Evolutionary conservation across 1,140 invertebrate genomes (phyloP).

Genomic region (Phortica variegata): DNA sequence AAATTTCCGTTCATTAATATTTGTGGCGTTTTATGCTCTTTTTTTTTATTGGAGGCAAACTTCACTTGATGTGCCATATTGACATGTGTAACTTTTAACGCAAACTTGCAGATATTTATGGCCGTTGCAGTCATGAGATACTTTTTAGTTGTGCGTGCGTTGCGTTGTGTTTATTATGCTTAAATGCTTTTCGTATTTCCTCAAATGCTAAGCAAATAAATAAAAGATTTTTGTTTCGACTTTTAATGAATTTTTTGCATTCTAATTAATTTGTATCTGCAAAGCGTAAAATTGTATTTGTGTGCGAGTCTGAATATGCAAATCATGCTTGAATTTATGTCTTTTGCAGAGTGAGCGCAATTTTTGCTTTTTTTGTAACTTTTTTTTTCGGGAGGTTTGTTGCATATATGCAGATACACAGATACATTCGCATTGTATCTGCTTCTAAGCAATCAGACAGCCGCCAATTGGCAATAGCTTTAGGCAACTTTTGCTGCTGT

Average conservation of each 20-base stretch:
- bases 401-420: background rate
- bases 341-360: background rate
- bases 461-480: conserved; percentile 17
- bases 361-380: background rate
- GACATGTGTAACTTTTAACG: too few relatives aligned
- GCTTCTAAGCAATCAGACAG: background rate
- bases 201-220: conserved; percentile 8
- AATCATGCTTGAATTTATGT: conserved; percentile 40
- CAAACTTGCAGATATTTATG: background rate
- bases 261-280: conserved; percentile 39
- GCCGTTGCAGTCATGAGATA: background rate
- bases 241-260: conserved; percentile 20
- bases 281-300: too few relatives aligned
- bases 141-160: too few relatives aligned
- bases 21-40: too few relatives aligned
- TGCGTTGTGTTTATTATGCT: conserved; percentile 3
- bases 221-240: conserved; percentile 9
- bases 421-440: background rate
- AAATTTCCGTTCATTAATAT: too few relatives aligned
- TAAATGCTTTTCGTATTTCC: too few relatives aligned
- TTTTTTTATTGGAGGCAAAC: too few relatives aligned
- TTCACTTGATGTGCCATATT: too few relatives aligned
- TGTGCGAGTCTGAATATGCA: too few relatives aligned
- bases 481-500: conserved; percentile 6
- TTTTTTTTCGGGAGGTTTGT: too few relatives aligned